Base-by-base conservation (phyloP, 2,797 vertebrate species). In the Pseudochirops cupreus region DNA sequence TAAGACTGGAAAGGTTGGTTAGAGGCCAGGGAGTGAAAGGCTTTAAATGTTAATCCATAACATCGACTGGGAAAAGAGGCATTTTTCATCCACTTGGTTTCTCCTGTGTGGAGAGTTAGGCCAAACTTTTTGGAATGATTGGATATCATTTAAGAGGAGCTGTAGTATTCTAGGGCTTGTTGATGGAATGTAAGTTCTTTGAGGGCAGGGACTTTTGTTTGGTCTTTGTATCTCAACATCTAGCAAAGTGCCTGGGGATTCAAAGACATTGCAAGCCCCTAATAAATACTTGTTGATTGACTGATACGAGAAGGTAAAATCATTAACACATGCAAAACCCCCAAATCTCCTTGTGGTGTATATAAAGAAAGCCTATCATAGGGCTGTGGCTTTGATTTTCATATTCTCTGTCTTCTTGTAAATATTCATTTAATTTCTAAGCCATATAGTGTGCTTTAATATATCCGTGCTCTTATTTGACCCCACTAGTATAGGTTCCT, bases 391-490 rank as follows among this genome's bases (percentile, higher is more conserved):
- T 96, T 50, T 62, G 91, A 96, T 92, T 90, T 89, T 59, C 92
- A 93, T 94, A 59, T 12, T 91, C 92, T 95, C 56, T 59, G 50
- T 91, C 18, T 96, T 74, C 57, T 95, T 93, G 56, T 56, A 91
- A 93, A 91, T 95, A 59, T 54, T 90, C 94, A 56, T 94, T 97
- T 94, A 95, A 97, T 92, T 97, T 97, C 91, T 93, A 57, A 14
- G 74, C 11, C 46, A 12, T 91, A n/a, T 92, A 33, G 92, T 74
- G n/a, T 21, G 67, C 16, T 74, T 90, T 89, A 94, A 91, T 31
- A 54, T 59, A 95, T 94, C n/a, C 21, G 4, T 87, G 39, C 21
- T 87, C 46, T 82, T 46, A 46, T 46, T 82, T 46, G 16, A 16
- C 67, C 21, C 67, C 18, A 82, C 6, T 46, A 24, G 2, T 46